Evolutionary conservation across 53 echinoderm and acorn worm genomes (phyloP).

Genomic region (Holothuria leucospilota): DNA sequence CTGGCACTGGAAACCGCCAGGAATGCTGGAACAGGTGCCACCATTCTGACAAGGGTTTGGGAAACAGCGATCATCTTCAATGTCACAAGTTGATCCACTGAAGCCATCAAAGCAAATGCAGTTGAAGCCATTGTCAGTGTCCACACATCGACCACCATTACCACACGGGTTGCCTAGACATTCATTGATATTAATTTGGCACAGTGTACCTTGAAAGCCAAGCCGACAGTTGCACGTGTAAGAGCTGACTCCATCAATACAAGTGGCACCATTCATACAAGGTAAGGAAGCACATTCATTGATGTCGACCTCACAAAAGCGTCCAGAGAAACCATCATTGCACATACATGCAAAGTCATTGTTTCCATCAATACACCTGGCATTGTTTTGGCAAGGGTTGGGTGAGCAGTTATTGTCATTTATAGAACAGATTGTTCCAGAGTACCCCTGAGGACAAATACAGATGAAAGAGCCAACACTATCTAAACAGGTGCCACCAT

Average conservation of each 20-base stretch:
- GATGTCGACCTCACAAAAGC: slow-evolving; percentile 14
- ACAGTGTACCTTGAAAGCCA: slow-evolving; percentile 24
- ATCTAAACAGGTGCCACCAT: slow-evolving; percentile 34
- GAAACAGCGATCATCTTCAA: slow-evolving; percentile 32
- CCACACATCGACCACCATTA: background rate
- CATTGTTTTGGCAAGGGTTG: slow-evolving; percentile 21
- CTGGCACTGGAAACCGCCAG: slow-evolving; percentile 12
- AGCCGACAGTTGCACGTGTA: slow-evolving; percentile 23
- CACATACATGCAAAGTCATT: slow-evolving; percentile 29
- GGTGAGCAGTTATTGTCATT: slow-evolving; percentile 16
- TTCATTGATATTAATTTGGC: slow-evolving; percentile 39
- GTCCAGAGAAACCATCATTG: slow-evolving; percentile 1
- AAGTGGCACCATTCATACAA: slow-evolving; percentile 1
- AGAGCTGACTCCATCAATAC: slow-evolving; percentile 4
- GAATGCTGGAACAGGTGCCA: slow-evolving; percentile 35
- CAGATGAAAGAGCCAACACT: background rate
- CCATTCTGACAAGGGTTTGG: slow-evolving; percentile 66
- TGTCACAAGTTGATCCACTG: background rate
- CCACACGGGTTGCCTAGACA: slow-evolving; percentile 18
- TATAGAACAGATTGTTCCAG: slow-evolving; percentile 43
- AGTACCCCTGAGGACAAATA: slow-evolving; percentile 50
- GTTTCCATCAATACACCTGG: slow-evolving; percentile 24
- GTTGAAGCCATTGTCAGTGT: slow-evolving; percentile 27
- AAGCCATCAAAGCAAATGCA: slow-evolving; percentile 40
- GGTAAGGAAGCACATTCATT: background rate